These are phyloP conservation scores for Euwallacea fornicatus DNA, from an alignment of 1,140 invertebrate species.

Conservation along the genomic window DNA sequence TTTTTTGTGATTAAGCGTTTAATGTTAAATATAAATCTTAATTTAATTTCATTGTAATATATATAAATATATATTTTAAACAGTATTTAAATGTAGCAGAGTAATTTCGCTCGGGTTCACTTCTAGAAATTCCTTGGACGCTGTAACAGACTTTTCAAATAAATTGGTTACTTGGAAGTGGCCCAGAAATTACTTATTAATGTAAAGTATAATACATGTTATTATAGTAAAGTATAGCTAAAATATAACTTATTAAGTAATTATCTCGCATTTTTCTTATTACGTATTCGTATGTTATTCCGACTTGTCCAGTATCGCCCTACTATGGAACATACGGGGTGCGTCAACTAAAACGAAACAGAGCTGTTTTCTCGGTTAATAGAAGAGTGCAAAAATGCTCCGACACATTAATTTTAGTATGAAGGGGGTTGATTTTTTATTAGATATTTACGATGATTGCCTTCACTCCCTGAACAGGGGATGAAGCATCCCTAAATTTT, in stretches of 20 bases:
- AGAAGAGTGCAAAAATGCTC: too few species aligned
- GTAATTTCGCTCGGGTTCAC: not conserved
- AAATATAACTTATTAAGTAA: slow-evolving; percentile 36
- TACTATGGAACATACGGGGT: too few species aligned
- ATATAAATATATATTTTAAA: slow-evolving; percentile 29
- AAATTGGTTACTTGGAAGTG: not conserved
- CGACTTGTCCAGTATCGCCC: too few species aligned
- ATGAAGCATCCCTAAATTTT: too few species aligned
- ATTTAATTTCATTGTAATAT: slow-evolving; percentile 24
- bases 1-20: not conserved
- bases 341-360: too few species aligned
- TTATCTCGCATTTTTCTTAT: not conserved
- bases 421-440: too few species aligned
- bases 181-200: slow-evolving; percentile 12
- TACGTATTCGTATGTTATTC: too few species aligned
- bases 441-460: too few species aligned
- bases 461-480: too few species aligned
- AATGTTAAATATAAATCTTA: slow-evolving; percentile 5
- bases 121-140: not conserved
- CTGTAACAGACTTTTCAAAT: slow-evolving; percentile 1
- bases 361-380: too few species aligned
- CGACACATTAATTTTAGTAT: too few species aligned
- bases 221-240: slow-evolving; percentile 30
- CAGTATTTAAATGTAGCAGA: slow-evolving; percentile 9
- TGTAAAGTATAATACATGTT: slow-evolving; percentile 39